Percentiles rank a stretch among this genome's conserved stretches.
Conservation (phyloP, 2,797 vertebrate species). For the Dendrocincla fuliginosa region DNA sequence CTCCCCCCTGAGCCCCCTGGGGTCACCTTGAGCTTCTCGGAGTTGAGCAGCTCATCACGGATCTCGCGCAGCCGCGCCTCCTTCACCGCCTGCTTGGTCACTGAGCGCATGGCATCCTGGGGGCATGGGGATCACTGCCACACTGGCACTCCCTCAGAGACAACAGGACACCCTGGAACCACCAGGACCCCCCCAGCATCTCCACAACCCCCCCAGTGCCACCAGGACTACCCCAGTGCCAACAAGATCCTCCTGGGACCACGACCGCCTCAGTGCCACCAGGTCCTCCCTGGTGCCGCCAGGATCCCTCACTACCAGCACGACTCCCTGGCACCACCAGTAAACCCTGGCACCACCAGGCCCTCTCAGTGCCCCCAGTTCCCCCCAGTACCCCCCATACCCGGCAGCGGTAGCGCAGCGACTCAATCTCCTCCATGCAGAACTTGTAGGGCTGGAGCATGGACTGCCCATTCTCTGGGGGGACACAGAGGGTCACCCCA, state of each 20-base stretch:
- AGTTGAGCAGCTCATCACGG: constrained; percentile 92
- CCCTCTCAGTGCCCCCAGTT: neutral
- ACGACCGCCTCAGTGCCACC: neutral
- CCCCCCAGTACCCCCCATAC: constrained; percentile 60
- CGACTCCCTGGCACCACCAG: neutral
- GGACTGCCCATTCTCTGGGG: constrained; percentile 71
- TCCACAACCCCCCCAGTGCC: too few relatives aligned
- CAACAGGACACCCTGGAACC: neutral
- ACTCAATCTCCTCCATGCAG: constrained; percentile 90
- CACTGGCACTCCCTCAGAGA: neutral
- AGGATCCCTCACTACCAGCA: neutral
- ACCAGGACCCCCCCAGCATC: too few relatives aligned
- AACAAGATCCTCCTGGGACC: neutral
- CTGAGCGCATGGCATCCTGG: constrained; percentile 93
- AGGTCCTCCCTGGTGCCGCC: neutral
- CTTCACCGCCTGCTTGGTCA: constrained; percentile 91
- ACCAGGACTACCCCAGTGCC: too few relatives aligned
- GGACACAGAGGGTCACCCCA: neutral
- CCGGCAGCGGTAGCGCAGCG: constrained; percentile 91
- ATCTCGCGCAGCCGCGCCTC: constrained; percentile 93
- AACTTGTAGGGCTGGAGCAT: constrained; percentile 86
- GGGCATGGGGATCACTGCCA: neutral
- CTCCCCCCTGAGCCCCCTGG: too few relatives aligned
- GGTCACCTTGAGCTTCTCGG: constrained; percentile 90
- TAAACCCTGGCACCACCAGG: neutral